Percentiles rank a stretch among this genome's conserved stretches.
phyloP scores from a whole-genome alignment of 2,888 invertebrate genomes.

The Ctena decussata region DNA sequence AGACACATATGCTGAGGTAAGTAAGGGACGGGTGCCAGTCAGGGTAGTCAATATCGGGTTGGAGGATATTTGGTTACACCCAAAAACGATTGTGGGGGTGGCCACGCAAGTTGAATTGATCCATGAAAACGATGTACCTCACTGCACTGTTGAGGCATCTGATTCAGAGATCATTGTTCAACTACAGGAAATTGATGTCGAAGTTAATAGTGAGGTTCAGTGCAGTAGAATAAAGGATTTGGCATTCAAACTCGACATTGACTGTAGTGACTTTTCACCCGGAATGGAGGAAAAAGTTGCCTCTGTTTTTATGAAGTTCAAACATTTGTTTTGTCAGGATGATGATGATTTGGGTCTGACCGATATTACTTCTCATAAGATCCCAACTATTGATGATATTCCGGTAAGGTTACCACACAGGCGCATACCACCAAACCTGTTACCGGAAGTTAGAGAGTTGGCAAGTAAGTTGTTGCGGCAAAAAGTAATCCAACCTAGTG shows the following conservation, averaged over 20 bases:
- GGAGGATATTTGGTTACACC: slow-evolving; percentile 23
- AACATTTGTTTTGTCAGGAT: slow-evolving; percentile 20
- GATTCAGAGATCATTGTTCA: slow-evolving; percentile 18
- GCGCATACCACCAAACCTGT: slow-evolving; percentile 4
- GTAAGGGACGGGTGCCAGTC: neutral
- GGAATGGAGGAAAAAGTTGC: slow-evolving; percentile 4
- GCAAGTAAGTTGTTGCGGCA: slow-evolving; percentile 7
- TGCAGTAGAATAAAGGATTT: too few relatives aligned
- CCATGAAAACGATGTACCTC: slow-evolving; percentile 3
- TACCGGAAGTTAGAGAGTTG: slow-evolving; percentile 14
- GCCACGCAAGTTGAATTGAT: slow-evolving; percentile 1
- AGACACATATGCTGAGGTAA: slow-evolving; percentile 16
- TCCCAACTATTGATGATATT: too few relatives aligned
- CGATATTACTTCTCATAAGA: neutral
- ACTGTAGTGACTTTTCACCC: neutral
- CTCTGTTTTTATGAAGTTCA: slow-evolving; percentile 6
- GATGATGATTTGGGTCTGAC: slow-evolving; percentile 30
- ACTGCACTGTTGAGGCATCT: slow-evolving; percentile 12
- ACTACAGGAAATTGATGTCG: slow-evolving; percentile 1
- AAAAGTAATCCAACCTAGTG: slow-evolving; percentile 14
- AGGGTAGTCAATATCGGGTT: slow-evolving; percentile 14
- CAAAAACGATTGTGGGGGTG: slow-evolving; percentile 4
- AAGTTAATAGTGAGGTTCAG: neutral
- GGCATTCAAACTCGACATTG: slow-evolving; percentile 15
- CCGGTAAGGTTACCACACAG: too few relatives aligned